Conservation (phyloP, 2,888 invertebrate genomes). For the Agrotis exclamationis region DNA sequence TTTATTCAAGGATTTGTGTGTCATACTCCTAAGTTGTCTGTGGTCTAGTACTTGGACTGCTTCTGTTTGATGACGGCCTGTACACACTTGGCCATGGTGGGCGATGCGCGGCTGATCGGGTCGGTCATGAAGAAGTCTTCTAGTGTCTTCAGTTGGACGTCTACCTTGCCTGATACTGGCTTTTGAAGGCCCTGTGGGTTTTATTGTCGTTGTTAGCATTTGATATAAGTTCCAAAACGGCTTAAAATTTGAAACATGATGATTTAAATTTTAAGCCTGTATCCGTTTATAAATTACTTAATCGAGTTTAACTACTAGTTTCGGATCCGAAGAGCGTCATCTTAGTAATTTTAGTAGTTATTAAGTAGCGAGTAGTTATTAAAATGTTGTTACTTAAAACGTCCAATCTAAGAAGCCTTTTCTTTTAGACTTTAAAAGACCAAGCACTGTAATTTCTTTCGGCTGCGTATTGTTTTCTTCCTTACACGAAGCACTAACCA, state of each 20-base stretch:
- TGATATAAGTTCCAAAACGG: not conserved
- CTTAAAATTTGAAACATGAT: not conserved
- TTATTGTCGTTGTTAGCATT: not conserved
- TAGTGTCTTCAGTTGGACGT: conserved; percentile 94
- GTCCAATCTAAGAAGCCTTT: too few species aligned
- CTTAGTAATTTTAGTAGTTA: too few species aligned
- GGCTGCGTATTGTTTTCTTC: too few species aligned
- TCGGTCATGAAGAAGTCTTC: conserved; percentile 99
- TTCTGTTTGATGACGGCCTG: conserved; percentile 96
- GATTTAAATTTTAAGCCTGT: too few species aligned
- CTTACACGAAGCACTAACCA: too few species aligned
- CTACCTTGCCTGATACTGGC: conserved; percentile 91
- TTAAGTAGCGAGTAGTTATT: too few species aligned
- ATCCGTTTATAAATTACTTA: too few species aligned
- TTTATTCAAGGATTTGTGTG: conserved; percentile 47
- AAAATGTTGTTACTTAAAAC: too few species aligned
- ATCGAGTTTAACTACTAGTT: too few species aligned
- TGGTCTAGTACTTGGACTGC: conserved; percentile 81
- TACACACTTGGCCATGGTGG: conserved; percentile 99
- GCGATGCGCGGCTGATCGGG: conserved; percentile 98
- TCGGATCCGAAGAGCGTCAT: too few species aligned
- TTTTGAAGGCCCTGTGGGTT: conserved; percentile 82
- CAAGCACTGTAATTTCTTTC: too few species aligned
- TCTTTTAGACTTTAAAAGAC: too few species aligned
- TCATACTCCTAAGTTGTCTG: conserved; percentile 31